Evolutionary conservation across 2,113 vertebrate species (phyloP), one percentile per base, ranked within the genome.

Genomic region (Mus musculus): DNA sequence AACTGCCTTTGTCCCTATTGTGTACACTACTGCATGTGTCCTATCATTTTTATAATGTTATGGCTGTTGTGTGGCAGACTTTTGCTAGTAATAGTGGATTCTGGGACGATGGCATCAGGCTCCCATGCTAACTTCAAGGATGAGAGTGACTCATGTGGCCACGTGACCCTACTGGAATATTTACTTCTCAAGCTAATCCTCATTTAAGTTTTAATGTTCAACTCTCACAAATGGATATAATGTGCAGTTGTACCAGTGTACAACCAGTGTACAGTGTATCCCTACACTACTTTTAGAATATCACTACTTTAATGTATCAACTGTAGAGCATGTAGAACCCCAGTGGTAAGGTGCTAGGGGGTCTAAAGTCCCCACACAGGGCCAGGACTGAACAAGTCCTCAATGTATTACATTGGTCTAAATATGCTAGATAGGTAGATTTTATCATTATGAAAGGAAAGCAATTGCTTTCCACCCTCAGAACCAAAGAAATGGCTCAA

Each of bases 161-260:
- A 80, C 7, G n/a, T 39, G 71, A 75, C 19, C 11, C 52, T 26
- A 24, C 7, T 49, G 33, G 16, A 80, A 30, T 54, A 78, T 76
- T 89, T 78, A 72, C 24, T 87, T 77, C 89, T 94, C 39, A 89
- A 87, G 26, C 33, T 61, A 94, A 86, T 87, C 72, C 61, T 39
- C 28, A 82, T 69, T 77, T 19, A 94, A 36, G 12, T 89, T 14
- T 89, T 93, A 46, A 86, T 49, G 20, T 46, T 67, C 26, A 67
- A 46, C 39, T 93, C 8, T n/a, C 61, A 22, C 76, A 56, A 84
- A 16, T 4, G 63, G 46, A n/a, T 49, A 89, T 61, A n/a, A 63
- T 56, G 22, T 33, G 26, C 8, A 82, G 54, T 65, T 71, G 7
- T 56, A 59, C 84, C 10, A 75, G 1, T 56, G n/a, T 0, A 49